These are phyloP conservation scores for Papilio machaon DNA, from an alignment of 1,140 invertebrate species.

Conservation along the genomic window DNA sequence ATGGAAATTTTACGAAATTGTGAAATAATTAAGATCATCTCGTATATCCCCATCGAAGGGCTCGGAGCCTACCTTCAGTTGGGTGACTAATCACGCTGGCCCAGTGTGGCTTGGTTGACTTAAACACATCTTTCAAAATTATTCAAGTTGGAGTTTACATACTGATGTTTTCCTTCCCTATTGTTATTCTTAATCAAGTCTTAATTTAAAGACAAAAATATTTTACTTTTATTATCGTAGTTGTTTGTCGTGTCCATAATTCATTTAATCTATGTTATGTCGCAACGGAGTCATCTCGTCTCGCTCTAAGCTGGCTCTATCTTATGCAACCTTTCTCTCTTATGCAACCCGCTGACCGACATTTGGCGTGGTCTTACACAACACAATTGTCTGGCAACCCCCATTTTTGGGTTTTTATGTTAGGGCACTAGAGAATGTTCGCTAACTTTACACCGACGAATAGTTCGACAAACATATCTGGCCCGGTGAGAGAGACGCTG, in stretches of 20 bases:
- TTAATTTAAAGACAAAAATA: too few species aligned
- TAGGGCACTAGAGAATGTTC: slow-evolving; percentile 41
- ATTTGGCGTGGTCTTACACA: slow-evolving; percentile 68
- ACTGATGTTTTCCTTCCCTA: too few species aligned
- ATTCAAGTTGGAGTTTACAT: too few species aligned
- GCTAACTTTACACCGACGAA: neutral
- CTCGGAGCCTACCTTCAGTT: too few species aligned
- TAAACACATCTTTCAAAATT: too few species aligned
- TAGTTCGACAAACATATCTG: neutral
- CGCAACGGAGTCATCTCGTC: slow-evolving; percentile 71
- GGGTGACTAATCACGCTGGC: too few species aligned
- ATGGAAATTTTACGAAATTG: too few species aligned
- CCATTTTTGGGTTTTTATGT: slow-evolving; percentile 39
- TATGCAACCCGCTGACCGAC: slow-evolving; percentile 73
- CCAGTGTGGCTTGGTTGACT: too few species aligned
- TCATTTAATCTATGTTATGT: slow-evolving; percentile 53
- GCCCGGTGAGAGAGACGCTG: neutral
- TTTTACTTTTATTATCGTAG: neutral
- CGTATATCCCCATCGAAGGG: too few species aligned
- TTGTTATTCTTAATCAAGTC: too few species aligned
- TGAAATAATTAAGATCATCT: too few species aligned
- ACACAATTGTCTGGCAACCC: slow-evolving; percentile 65
- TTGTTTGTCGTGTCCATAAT: slow-evolving; percentile 8
- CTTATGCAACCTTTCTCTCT: slow-evolving; percentile 76
- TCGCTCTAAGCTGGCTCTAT: slow-evolving; percentile 60